phyloP scores from a whole-genome alignment of 2,888 invertebrate species.

The Melanotus villosus region DNA sequence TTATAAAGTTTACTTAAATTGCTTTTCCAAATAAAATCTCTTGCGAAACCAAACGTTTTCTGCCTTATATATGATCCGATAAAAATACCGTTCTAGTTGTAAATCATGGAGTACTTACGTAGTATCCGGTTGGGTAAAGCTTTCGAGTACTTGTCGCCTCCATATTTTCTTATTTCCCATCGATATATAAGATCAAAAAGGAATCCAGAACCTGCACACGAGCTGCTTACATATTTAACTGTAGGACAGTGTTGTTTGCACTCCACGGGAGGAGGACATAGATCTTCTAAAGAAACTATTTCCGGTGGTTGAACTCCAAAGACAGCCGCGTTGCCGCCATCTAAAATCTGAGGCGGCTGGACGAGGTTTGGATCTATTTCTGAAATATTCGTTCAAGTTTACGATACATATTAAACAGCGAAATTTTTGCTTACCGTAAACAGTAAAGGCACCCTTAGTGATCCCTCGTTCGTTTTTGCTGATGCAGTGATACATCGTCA shows the following conservation, averaged over 20 bases:
- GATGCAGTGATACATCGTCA: slow-evolving; percentile 86
- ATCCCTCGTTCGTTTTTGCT: slow-evolving; percentile 87
- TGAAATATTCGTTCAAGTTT: slow-evolving; percentile 36
- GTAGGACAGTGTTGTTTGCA: slow-evolving; percentile 75
- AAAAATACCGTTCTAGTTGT: too few relatives aligned
- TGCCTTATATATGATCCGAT: too few relatives aligned
- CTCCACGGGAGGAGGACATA: slow-evolving; percentile 74
- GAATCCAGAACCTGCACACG: slow-evolving; percentile 72
- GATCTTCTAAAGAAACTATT: slow-evolving; percentile 72
- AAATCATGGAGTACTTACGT: too few relatives aligned
- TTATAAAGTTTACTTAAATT: too few relatives aligned
- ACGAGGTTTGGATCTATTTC: slow-evolving; percentile 70
- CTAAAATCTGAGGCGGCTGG: slow-evolving; percentile 67
- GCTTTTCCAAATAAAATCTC: too few relatives aligned
- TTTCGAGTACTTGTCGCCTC: slow-evolving; percentile 74
- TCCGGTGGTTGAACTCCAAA: slow-evolving; percentile 77
- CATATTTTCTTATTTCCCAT: slow-evolving; percentile 71
- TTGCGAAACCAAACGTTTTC: too few relatives aligned
- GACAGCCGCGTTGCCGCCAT: slow-evolving; percentile 60
- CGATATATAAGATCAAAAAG: slow-evolving; percentile 72
- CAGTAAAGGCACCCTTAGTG: slow-evolving; percentile 80
- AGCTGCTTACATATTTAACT: slow-evolving; percentile 59
- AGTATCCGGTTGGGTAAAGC: slow-evolving; percentile 70
- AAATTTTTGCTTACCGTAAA: slow-evolving; percentile 72
- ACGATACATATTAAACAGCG: background rate